Conservation (phyloP, 2,113 vertebrate species). For the Phalacrocorax aristotelis region DNA sequence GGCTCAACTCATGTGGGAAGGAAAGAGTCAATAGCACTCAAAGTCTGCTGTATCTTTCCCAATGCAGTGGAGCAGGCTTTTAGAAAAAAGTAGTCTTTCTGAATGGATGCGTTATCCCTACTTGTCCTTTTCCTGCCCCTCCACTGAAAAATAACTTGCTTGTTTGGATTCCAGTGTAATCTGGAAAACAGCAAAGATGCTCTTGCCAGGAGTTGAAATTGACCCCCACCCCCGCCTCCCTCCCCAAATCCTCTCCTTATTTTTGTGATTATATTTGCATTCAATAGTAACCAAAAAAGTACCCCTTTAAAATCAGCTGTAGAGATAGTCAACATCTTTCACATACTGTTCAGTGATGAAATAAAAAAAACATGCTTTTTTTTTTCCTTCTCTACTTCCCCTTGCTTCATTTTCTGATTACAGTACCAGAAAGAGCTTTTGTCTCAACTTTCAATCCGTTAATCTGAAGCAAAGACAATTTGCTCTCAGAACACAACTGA, state of each 20-base stretch:
- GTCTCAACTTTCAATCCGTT: neutral
- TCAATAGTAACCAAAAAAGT: neutral
- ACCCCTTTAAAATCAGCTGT: neutral
- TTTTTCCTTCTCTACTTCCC: neutral
- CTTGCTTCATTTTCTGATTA: neutral
- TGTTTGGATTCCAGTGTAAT: neutral
- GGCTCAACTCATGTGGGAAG: neutral
- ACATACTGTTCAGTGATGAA: neutral
- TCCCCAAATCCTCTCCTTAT: neutral
- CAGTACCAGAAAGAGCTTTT: neutral
- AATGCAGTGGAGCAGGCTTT: neutral
- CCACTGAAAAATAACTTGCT: neutral
- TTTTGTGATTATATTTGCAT: neutral
- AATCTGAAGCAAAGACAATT: neutral
- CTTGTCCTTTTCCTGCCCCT: neutral
- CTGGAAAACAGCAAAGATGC: neutral
- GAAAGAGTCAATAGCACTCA: neutral
- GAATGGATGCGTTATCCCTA: neutral
- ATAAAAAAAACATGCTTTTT: fast-evolving
- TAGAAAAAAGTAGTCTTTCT: neutral
- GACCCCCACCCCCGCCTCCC: neutral
- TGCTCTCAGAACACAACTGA: neutral
- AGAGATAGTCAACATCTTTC: neutral
- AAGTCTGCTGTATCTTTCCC: neutral
- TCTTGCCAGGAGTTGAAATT: neutral